Evolutionary conservation across 64 coral and sea anemone genomes (phyloP).

Genomic region (Orbicella faveolata): DNA sequence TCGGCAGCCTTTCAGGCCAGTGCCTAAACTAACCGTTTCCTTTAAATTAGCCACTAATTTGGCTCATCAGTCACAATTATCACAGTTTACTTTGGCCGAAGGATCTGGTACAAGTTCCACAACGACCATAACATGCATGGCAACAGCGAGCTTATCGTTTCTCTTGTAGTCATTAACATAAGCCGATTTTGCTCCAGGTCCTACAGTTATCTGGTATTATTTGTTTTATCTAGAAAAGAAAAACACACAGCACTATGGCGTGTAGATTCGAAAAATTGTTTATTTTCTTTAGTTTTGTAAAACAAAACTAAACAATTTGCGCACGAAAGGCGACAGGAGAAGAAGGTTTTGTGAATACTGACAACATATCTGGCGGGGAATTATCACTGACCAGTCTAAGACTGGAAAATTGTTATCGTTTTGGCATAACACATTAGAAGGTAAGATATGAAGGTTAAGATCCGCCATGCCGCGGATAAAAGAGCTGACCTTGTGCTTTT

Average conservation of each 20-base stretch:
- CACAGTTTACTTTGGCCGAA: background rate
- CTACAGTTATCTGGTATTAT: slow-evolving; percentile 4
- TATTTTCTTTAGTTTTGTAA: background rate
- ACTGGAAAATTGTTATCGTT: background rate
- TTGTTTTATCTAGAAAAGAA: background rate
- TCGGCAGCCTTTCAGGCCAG: too few species aligned
- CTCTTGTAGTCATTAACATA: background rate
- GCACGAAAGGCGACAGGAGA: background rate
- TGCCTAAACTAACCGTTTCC: too few species aligned
- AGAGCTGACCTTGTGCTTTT: background rate
- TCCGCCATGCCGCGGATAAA: background rate
- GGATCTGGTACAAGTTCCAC: background rate
- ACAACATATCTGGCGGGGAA: background rate
- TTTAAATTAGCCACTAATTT: too few species aligned
- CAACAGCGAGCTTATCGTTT: background rate
- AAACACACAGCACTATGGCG: background rate
- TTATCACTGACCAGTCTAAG: background rate
- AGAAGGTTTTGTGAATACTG: background rate
- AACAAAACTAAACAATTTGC: background rate
- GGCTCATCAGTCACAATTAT: too few species aligned
- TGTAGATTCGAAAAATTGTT: background rate
- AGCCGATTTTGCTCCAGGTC: background rate
- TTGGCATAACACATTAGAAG: background rate
- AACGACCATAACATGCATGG: background rate
- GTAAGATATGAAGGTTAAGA: background rate